Conservation (phyloP, 2,888 invertebrate genomes). For the Nomada flava region DNA sequence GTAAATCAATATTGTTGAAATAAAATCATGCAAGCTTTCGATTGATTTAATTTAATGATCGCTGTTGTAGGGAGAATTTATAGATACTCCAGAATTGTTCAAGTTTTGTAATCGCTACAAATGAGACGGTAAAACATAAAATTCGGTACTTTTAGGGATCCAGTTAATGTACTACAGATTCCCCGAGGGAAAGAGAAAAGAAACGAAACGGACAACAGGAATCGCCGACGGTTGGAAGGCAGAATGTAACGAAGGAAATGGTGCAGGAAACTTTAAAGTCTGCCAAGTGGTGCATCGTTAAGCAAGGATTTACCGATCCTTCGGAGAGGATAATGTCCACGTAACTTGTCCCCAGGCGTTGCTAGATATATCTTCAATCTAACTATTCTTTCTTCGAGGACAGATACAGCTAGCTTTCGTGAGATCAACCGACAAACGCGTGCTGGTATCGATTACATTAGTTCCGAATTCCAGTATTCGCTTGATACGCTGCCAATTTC, state of each 20-base stretch:
- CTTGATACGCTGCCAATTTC: constrained; percentile 72
- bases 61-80: no score
- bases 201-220: constrained; percentile 25
- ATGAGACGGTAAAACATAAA: constrained; percentile 37
- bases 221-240: constrained; percentile 20
- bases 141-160: constrained; percentile 55
- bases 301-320: constrained; percentile 75
- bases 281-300: constrained; percentile 72
- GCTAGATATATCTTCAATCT: constrained; percentile 34
- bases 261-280: constrained; percentile 69
- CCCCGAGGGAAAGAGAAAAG: constrained; percentile 24
- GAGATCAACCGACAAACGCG: constrained; percentile 67
- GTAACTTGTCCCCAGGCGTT: constrained; percentile 47
- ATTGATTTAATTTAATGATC: no score
- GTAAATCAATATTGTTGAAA: no score
- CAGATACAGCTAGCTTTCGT: constrained; percentile 48
- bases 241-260: constrained; percentile 43
- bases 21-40: no score
- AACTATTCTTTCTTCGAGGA: constrained; percentile 22
- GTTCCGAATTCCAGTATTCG: constrained; percentile 55
- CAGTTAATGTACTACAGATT: constrained; percentile 59
- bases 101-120: background rate
- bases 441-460: constrained; percentile 54
- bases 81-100: no score
- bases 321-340: constrained; percentile 51